Evolutionary conservation across 2,113 vertebrate species (phyloP).

Genomic region (Cygnus buccinator): DNA sequence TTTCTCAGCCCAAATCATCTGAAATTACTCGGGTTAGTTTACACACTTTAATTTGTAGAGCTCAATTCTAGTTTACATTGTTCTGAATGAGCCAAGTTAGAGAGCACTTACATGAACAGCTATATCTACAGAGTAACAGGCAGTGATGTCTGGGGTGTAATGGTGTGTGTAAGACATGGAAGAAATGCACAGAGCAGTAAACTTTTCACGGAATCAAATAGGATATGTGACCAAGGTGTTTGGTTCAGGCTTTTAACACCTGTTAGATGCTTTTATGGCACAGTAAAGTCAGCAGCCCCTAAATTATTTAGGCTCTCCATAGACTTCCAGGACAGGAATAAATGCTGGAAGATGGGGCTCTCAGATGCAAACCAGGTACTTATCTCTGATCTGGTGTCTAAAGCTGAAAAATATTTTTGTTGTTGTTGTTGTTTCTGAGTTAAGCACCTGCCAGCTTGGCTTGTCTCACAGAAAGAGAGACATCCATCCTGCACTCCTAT

Average conservation of each 20-base stretch:
- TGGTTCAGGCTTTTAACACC: not conserved
- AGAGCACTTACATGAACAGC: not conserved
- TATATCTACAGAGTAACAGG: not conserved
- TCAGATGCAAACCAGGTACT: not conserved
- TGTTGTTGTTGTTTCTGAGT: not conserved
- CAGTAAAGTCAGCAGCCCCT: not conserved
- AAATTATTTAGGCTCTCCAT: not conserved
- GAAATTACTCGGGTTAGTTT: not conserved
- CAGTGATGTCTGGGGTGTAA: accelerated
- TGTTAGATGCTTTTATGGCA: not conserved
- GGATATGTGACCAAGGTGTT: not conserved
- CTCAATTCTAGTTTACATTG: not conserved
- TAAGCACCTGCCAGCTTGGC: not conserved
- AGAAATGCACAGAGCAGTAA: not conserved
- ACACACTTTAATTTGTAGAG: not conserved
- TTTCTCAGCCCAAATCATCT: not conserved
- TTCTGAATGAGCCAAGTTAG: not conserved
- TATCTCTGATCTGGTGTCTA: not conserved
- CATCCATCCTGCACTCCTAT: not conserved
- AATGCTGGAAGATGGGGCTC: not conserved
- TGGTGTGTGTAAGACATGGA: not conserved
- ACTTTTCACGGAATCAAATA: not conserved
- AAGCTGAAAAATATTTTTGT: not conserved
- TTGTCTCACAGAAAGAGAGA: not conserved
- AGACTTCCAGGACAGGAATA: not conserved